Percentiles rank a stretch among this genome's conserved stretches.
Evolutionary conservation across 2,888 invertebrate genomes (phyloP).

Genomic region (Limenitis camilla): DNA sequence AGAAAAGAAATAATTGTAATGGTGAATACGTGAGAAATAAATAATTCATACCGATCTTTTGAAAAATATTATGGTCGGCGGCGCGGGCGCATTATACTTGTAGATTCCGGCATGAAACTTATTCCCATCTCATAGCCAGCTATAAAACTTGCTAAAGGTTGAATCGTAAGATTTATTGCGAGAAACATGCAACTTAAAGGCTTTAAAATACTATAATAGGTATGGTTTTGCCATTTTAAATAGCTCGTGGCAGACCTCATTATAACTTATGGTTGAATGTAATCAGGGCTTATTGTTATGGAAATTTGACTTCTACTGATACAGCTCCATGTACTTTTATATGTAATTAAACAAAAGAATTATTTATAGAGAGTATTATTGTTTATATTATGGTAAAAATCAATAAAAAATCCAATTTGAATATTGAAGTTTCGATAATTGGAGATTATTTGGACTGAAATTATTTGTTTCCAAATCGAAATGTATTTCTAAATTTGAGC

Average conservation of each 20-base stretch:
- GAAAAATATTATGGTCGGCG: constrained; percentile 61
- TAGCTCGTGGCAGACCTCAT: not conserved
- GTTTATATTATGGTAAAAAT: no score
- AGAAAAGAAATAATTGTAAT: constrained; percentile 67
- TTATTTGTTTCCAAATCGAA: no score
- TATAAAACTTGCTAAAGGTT: constrained; percentile 22
- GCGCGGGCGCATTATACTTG: constrained; percentile 64
- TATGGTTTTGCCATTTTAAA: not conserved
- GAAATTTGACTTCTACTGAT: no score
- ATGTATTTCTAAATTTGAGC: no score
- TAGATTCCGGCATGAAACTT: constrained; percentile 48
- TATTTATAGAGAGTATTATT: no score
- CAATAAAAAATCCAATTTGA: no score
- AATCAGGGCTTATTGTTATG: no score
- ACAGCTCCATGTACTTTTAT: no score
- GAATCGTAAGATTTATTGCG: constrained; percentile 19
- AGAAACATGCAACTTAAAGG: constrained; percentile 8
- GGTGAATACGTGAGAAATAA: constrained; percentile 59
- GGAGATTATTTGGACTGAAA: no score
- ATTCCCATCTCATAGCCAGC: constrained; percentile 24
- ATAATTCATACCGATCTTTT: constrained; percentile 68
- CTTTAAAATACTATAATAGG: constrained; percentile 7
- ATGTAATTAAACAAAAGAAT: no score
- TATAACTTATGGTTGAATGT: constrained; percentile 2
- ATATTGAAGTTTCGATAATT: no score